Evolutionary conservation across 2,113 vertebrate genomes (phyloP), one percentile per base, ranked within the genome.

Genomic region (Circaetus gallicus): DNA sequence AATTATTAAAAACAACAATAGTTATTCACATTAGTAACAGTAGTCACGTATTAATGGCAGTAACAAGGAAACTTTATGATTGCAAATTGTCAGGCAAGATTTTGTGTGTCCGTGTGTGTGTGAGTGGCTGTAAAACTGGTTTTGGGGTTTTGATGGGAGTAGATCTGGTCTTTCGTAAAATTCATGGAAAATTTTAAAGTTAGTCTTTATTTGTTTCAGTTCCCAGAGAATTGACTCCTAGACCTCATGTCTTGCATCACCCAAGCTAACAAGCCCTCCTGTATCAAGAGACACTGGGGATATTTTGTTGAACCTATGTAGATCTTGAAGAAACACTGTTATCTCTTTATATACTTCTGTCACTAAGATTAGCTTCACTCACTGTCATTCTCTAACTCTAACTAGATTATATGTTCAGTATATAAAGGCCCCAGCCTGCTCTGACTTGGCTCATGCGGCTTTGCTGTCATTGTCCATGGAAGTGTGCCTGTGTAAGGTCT

Each of bases 371-470:
- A 62, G 29, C 5, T 84, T 10, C 1, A 32, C 22, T 66, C 36
- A 9, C 3, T 45, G 2, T 58, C 11, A 5, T n/a, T 38, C 25
- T 61, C 20, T 40, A 43, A 62, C 19, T 40, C 17, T 80, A 63
- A n/a, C 2, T 4, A 31, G 62, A 59, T 9, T 36, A 2, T 32
- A 5, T 4, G 2, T 40, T 28, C 5, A 0, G 0, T 31, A 5
- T 19, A 3, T 38, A 70, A 76, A 55, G 16, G 7, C 10, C 21
- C 10, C 19, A 40, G 8, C 5, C 13, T 1, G 0, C 16, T 87
- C 22, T 76, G 43, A 32, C 6, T 47, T 18, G 13, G 5, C 6
- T 91, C 4, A 50, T 40, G 20, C 5, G 45, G 8, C 29, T 61
- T 62, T 26, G 3, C 20, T 32, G 1, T 40, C 9, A 10, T n/a